Conservation (phyloP, 2,797 vertebrate genomes). For the Coilia nasus region DNA sequence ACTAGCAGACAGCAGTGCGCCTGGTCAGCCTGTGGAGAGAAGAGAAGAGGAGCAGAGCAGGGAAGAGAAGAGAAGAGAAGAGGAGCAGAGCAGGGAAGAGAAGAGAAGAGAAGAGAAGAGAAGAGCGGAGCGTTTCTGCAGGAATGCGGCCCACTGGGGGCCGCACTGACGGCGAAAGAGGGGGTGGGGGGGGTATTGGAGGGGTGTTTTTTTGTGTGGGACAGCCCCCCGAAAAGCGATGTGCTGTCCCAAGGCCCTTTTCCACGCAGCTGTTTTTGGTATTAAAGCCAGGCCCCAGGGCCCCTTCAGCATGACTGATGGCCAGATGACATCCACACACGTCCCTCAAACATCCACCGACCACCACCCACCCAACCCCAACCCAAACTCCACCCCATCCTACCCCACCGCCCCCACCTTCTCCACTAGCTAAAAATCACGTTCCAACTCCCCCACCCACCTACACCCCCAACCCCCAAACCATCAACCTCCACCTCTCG, state of each 20-base stretch:
- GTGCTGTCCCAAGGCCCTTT: slow-evolving; percentile 62
- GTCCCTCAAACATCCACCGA: slow-evolving; percentile 62
- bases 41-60: neutral
- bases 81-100: too few relatives aligned
- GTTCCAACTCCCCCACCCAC: too few relatives aligned
- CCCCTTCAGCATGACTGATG: slow-evolving; percentile 68
- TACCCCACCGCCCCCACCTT: slow-evolving; percentile 35
- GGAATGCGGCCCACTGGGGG: slow-evolving; percentile 41
- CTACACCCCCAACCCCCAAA: neutral
- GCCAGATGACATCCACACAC: slow-evolving; percentile 76
- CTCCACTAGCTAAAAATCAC: too few relatives aligned
- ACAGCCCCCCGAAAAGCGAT: slow-evolving; percentile 60
- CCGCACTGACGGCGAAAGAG: neutral
- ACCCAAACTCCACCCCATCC: slow-evolving; percentile 47
- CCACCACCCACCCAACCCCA: neutral
- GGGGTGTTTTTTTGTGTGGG: slow-evolving; percentile 51
- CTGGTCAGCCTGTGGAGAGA: neutral
- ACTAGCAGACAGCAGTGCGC: neutral
- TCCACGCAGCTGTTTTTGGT: slow-evolving; percentile 77
- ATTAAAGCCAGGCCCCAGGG: slow-evolving; percentile 65
- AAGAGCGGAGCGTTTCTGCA: slow-evolving; percentile 31
- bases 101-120: neutral
- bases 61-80: too few relatives aligned
- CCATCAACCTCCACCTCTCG: slow-evolving; percentile 33
- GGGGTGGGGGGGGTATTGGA: slow-evolving; percentile 41